Evolutionary conservation across 2,888 invertebrate species (phyloP).

Genomic region (Platycheirus rosarum): DNA sequence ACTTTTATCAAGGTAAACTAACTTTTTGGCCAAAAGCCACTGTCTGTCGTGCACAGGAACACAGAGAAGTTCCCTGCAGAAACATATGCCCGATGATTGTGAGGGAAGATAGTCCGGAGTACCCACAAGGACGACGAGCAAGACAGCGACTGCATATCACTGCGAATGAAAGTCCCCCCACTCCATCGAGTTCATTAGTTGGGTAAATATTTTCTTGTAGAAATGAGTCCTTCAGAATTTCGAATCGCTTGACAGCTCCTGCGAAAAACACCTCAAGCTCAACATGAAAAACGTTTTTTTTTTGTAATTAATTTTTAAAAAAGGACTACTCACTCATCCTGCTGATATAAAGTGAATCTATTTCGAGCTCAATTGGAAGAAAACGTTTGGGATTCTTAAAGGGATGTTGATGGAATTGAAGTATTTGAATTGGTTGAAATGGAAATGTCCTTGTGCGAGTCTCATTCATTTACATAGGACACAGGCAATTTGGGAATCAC

Average conservation of each 20-base stretch:
- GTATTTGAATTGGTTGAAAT: constrained; percentile 59
- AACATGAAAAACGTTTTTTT: constrained; percentile 59
- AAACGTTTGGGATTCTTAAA: constrained; percentile 24
- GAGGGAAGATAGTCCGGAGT: not conserved
- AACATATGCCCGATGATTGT: constrained; percentile 41
- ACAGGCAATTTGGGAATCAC: constrained; percentile 38
- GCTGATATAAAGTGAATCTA: not conserved
- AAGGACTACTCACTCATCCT: constrained; percentile 10
- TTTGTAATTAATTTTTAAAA: constrained; percentile 65
- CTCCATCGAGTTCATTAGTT: constrained; percentile 68
- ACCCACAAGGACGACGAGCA: constrained; percentile 20
- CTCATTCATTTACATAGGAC: constrained; percentile 49
- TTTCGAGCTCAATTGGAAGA: constrained; percentile 30
- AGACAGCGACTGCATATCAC: constrained; percentile 51
- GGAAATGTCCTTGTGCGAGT: constrained; percentile 49
- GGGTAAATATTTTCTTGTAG: constrained; percentile 69
- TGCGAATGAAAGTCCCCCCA: constrained; percentile 33
- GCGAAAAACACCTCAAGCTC: constrained; percentile 41
- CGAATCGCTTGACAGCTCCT: constrained; percentile 32
- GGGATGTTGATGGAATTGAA: constrained; percentile 38
- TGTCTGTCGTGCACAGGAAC: constrained; percentile 39
- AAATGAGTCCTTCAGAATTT: constrained; percentile 62
- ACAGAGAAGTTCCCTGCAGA: constrained; percentile 41
- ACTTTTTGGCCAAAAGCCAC: constrained; percentile 69
- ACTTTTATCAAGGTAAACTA: constrained; percentile 29